Conservation (phyloP, 2,113 vertebrate species). For the Trogon surrucura region DNA sequence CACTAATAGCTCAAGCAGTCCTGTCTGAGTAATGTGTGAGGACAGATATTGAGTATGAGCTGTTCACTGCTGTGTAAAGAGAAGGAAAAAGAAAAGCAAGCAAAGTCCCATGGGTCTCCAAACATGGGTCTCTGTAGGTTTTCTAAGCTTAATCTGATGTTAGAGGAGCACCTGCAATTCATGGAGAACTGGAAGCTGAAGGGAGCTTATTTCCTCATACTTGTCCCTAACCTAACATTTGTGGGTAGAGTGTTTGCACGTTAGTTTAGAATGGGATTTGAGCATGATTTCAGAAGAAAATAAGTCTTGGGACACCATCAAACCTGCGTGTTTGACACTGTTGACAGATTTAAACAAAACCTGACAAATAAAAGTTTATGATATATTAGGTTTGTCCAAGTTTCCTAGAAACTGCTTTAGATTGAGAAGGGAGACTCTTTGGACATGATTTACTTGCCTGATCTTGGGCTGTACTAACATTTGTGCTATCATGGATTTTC, state of each 20-base stretch:
- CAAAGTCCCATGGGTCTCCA: neutral
- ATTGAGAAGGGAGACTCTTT: neutral
- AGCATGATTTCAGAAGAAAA: neutral
- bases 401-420: neutral
- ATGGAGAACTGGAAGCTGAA: neutral
- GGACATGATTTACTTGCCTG: neutral
- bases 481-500: neutral
- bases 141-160: neutral
- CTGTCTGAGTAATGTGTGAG: neutral
- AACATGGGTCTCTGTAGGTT: neutral
- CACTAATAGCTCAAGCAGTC: neutral
- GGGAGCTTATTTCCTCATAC: neutral
- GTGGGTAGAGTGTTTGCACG: neutral
- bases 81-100: neutral
- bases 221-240: neutral
- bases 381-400: neutral
- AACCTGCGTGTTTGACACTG: neutral
- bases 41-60: neutral
- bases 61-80: neutral
- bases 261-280: neutral
- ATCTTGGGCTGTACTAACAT: neutral
- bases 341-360: conserved; percentile 17
- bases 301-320: neutral
- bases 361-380: neutral
- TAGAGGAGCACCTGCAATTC: neutral